Base-by-base conservation (phyloP, 2,797 vertebrate genomes). In the Enteromius treurensis region DNA sequence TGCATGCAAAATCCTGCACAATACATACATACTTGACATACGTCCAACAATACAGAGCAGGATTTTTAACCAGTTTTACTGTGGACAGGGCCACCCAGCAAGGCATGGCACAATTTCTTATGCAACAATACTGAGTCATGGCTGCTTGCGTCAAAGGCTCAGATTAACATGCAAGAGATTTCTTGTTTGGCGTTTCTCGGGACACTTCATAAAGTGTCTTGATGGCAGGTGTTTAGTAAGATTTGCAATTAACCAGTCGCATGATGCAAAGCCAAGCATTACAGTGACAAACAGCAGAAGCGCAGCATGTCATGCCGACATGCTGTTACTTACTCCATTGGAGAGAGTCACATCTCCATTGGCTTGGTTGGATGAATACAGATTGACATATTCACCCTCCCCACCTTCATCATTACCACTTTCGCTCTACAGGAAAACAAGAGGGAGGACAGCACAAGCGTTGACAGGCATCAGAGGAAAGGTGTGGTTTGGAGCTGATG, bases 381-480 rank as follows among this genome's bases (percentile, higher is more conserved):
- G 93, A 95, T 89, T 95, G 95, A 96, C 94, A 29, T 95, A 95
- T 91, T 96, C 95, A 91, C 94, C 95, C 94, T 96, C 95, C 84
- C 95, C 85, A 77, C 80, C 84, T 82, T 95, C 95, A 90, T 95
- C 94, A 85, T 91, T 93, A 94, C 92, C 88, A 77, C 89, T 93
- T 90, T 95, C 94, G 83, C 93, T 96, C 95, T 96, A 93, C 77
- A 91, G 92, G 94, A 77, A 92, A 94, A 79, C 92, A 95, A 94
- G 90, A 94, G 93, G 87, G 42, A 89, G 42, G 88, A 84, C 7
- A 95, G 89, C 91, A 60, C 78, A 80, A 55, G 77, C 19, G 45
- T 73, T 64, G 84, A 78, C 74, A 85, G 67, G 67, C 51, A 55
- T 85, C 29, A 77, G 45, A 85, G 79, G 45, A 79, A 80, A 81